Conservation (phyloP, 2,113 vertebrate species). For the Sander lucioperca region DNA sequence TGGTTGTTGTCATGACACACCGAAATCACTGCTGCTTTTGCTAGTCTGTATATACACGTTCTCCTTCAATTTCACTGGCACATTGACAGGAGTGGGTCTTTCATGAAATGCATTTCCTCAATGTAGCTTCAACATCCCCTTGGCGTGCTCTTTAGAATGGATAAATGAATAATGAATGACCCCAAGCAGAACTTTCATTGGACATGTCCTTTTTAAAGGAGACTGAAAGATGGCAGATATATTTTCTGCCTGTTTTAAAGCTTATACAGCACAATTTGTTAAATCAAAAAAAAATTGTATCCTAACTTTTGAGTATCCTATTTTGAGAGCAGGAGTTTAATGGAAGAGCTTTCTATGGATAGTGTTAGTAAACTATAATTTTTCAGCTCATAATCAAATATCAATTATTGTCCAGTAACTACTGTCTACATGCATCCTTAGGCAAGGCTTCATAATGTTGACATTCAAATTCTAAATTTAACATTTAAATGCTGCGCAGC, state of each 20-base stretch:
- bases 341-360: neutral
- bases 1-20: slow-evolving; percentile 88
- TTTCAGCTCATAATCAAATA: neutral
- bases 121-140: neutral
- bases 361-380: no score
- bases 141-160: neutral
- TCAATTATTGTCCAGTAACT: neutral
- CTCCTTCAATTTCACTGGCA: neutral
- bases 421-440: no score
- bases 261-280: neutral
- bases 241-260: neutral
- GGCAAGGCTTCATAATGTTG: no score
- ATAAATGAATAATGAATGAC: neutral
- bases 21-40: slow-evolving; percentile 70
- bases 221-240: neutral
- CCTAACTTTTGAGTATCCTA: neutral
- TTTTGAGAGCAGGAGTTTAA: neutral
- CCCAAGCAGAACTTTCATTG: neutral
- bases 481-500: no score
- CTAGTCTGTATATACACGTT: neutral
- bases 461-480: no score
- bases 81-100: neutral
- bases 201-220: neutral
- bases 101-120: slow-evolving; percentile 1
- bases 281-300: neutral